Conservation (phyloP, 1,140 invertebrate species). For the Drosophila serrata region DNA sequence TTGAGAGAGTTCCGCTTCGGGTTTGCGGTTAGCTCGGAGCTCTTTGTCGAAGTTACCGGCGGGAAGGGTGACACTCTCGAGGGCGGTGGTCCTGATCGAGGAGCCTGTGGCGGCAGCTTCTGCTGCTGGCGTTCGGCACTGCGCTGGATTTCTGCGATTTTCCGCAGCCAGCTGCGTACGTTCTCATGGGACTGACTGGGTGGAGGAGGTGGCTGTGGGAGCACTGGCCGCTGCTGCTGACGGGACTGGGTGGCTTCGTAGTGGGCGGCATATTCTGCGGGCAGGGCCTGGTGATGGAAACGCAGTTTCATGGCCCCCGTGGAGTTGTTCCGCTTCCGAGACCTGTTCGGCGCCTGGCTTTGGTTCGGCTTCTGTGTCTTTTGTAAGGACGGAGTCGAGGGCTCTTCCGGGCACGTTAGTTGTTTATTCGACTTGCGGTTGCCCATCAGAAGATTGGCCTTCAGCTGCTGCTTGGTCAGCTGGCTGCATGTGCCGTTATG, state of each 20-base stretch:
- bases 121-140: conserved; percentile 77
- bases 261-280: conserved; percentile 92
- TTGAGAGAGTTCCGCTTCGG: conserved; percentile 86
- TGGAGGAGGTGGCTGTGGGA: conserved; percentile 37
- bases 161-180: conserved; percentile 90
- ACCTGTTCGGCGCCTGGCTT: conserved; percentile 11
- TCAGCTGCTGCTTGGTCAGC: conserved; percentile 78
- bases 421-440: conserved; percentile 47
- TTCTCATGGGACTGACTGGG: conserved; percentile 86
- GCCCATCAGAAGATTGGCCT: conserved; percentile 75
- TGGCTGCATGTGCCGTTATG: conserved; percentile 69
- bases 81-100: conserved; percentile 1
- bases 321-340: conserved; percentile 38
- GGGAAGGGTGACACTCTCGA: conserved; percentile 25
- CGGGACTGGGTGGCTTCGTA: conserved; percentile 90
- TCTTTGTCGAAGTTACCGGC: conserved; percentile 50
- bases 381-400: conserved; percentile 1
- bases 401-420: conserved; percentile 6
- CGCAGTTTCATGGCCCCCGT: conserved; percentile 90
- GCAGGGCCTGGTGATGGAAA: conserved; percentile 93
- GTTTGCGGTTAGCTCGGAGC: conserved; percentile 32
- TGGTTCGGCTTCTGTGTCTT: conserved; percentile 86
- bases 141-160: conserved; percentile 89
- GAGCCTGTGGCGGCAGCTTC: conserved; percentile 20
- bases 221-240: conserved; percentile 37